Base-by-base conservation (phyloP, 2,797 vertebrate genomes). In the Ctenopoma multispine region DNA sequence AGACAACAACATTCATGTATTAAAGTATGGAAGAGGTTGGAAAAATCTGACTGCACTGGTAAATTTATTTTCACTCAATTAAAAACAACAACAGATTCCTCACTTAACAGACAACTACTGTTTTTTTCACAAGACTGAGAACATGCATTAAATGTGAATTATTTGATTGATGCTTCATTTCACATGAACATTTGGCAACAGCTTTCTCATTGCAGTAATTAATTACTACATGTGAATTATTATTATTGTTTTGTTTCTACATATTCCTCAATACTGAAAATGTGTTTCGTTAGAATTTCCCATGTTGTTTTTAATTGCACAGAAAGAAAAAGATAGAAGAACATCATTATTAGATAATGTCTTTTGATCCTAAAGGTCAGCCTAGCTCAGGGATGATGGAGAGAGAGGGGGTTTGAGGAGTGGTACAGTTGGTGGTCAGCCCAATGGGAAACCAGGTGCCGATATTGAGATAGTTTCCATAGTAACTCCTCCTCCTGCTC, bases 391-490 rank as follows among this genome's bases (percentile, higher is more conserved):
- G 40, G 53, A 75, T 63, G 34, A 68, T 9, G 41, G 44, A 36
- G 44, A 18, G 54, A 11, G 43, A 34, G 62, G 51, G 31, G 60
- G 54, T 61, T 68, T 46, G 36, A 60, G 50, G 64, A 71, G 58
- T 53, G 38, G 61, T 63, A 48, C 59, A 54, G 29, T 14, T 68
- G 58, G 56, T 74, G 69, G 86, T 75, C 83, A 84, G 72, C 86
- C 85, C 82, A 83, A 80, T 85, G 82, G 83, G 79, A 87, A 87
- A 84, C 68, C 69, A 80, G 74, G 79, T 82, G 82, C 77, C 88
- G 87, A 91, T 92, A 79, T 77, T 90, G 82, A 82, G 89, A 91
- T 91, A 80, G 92, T 93, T 93, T 83, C 91, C 91, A 92, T 92
- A 87, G 91, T 87, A 89, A 92, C 88, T 69, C 70, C 71, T 65